Base-by-base conservation (phyloP, 2,113 vertebrate species). In the Athene noctua region DNA sequence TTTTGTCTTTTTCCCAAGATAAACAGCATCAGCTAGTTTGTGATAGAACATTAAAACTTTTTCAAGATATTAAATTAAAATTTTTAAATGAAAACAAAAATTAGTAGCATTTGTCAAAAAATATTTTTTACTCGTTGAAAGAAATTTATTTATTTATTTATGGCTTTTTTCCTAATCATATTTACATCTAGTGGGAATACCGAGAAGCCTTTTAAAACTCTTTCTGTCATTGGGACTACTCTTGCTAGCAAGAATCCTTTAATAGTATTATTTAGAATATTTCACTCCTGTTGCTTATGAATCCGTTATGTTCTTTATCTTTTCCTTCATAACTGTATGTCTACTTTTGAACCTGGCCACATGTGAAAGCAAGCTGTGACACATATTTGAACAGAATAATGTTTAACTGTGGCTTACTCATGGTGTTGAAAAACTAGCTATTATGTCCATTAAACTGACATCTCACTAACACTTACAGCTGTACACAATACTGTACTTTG, bases 61-160 rank as follows among this genome's bases (percentile, higher is more conserved):
- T n/a, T n/a, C n/a, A 47, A n/a, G 3, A 22, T 42, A 47, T 5
- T 11, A 63, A 73, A 29, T 29, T 38, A 52, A 52, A 61, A 9
- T 22, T 3, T 62, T 71, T 47, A 57, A 17, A 47, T 59, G 4
- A 36, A 46, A 66, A 20, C 3, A 62, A n/a, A 72, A 65, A 34
- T 9, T 9, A 55, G 2, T 32, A 73, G 4, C 5, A 5, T 70
- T 54, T 54, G 5, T 36, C 6, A 55, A 68, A 73, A 18, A 36
- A 6, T 1, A 5, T 8, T 17, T 11, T 19, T 62, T 20, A 7
- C 1, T 13, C 2, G 46, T 70, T 2, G 13, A 27, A 72, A 38
- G 19, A 5, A 3, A 44, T 38, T 42, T 70, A 22, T 55, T 61
- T 38, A 15, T 65, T 9, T 38, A 38, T 38, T 70, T 52, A 20